Evolutionary conservation across 2,888 invertebrate species (phyloP).

Genomic region (Rapana venosa): DNA sequence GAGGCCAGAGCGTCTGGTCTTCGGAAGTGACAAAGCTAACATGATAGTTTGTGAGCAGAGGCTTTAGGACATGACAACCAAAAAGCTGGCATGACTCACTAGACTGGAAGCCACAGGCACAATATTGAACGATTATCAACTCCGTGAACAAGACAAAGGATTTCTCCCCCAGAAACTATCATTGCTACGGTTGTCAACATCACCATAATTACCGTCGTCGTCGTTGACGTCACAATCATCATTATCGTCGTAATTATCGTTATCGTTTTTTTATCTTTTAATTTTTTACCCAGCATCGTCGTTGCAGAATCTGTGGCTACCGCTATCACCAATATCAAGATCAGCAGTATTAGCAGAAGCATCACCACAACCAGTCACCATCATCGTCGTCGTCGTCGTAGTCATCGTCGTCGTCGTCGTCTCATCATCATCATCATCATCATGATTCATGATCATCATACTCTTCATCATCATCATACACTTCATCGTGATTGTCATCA

Average conservation of each 20-base stretch:
- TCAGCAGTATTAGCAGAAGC: no score
- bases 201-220: background rate
- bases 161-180: background rate
- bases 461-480: background rate
- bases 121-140: background rate
- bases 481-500: background rate
- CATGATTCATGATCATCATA: background rate
- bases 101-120: no score
- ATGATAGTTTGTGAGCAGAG: no score
- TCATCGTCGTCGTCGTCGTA: background rate
- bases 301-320: no score
- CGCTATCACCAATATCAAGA: no score
- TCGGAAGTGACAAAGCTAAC: no score
- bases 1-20: no score
- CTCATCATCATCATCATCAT: background rate
- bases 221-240: background rate
- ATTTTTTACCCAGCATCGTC: no score
- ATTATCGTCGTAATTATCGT: background rate
- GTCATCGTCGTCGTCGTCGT: background rate
- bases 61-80: no score
- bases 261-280: background rate
- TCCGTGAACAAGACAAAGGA: background rate
- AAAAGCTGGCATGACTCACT: no score
- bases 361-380: no score
- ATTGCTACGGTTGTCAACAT: background rate